Evolutionary conservation across 2,113 vertebrate species (phyloP), one percentile per base, ranked within the genome.

Genomic region (Cochlearius cochlearius): DNA sequence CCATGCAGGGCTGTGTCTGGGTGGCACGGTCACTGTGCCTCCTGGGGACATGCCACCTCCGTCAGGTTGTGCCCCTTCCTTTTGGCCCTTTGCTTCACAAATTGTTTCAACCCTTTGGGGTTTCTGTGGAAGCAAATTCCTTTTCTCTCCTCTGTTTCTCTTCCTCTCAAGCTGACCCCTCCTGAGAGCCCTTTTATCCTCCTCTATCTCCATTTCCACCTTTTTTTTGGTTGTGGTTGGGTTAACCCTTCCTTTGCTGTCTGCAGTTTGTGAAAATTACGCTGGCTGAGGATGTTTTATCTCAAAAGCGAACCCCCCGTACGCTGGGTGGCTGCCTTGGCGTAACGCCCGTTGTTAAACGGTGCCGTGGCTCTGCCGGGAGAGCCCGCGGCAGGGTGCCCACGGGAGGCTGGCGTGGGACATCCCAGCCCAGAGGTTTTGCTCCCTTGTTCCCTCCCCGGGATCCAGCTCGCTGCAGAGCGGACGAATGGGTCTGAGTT

Each of bases 101-200:
- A 81, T 47, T 56, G 68, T 77, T 91, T 71, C 80, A 69, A 30
- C 14, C 32, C 63, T 77, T 63, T 20, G 56, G 84, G 75, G 68
- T 77, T 86, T 86, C 38, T 55, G 67, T 45, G 41, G 50, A 91
- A 96, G 55, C n/a, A 50, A 88, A 96, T 94, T 95, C 83, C 45
- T 94, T 86, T 89, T 63, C 68, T 91, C 55, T 73, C 45, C 8
- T 86, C 83, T 84, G 67, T 69, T 92, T 81, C 69, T 69, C 68
- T 94, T 81, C 80, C 73, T 86, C 89, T 89, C 76, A 50, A 56
- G 64, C 58, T 91, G 94, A 85, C 76, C 64, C 58, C 73, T 92
- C 69, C 73, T 71, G 86, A 87, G 76, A 91, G 64, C 68, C 76
- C 77, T 94, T 96, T 94, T 64, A 81, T 95, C 86, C 94, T 91